Conservation (phyloP, 2,888 invertebrate species). For the Prenolepis imparis region DNA sequence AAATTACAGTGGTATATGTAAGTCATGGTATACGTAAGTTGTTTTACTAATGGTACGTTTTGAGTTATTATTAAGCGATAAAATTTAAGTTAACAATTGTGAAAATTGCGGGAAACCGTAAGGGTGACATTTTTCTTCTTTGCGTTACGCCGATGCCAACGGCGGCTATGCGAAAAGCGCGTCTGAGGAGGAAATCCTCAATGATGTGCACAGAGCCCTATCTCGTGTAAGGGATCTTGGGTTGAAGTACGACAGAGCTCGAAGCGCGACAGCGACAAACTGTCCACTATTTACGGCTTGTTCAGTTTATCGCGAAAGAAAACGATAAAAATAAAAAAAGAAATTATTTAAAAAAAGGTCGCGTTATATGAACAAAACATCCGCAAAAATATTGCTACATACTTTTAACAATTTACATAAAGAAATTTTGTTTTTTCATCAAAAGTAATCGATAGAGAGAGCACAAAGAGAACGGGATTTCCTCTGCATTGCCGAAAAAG, state of each 20-base stretch:
- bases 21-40: conserved; percentile 1
- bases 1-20: conserved; percentile 9
- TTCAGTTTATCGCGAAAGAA: conserved; percentile 54
- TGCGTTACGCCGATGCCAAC: conserved; percentile 41
- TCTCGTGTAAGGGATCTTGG: conserved; percentile 62
- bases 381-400: neutral
- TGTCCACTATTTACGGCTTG: conserved; percentile 64
- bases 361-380: neutral
- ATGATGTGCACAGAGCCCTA: conserved; percentile 64
- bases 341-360: neutral
- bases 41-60: conserved; percentile 17
- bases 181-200: conserved; percentile 65
- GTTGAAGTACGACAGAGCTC: conserved; percentile 60
- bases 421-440: neutral
- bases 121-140: conserved; percentile 47
- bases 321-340: conserved; percentile 10
- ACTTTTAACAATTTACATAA: neutral
- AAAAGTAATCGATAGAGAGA: neutral
- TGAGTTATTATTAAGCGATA: neutral
- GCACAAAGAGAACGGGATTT: neutral
- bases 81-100: conserved; percentile 19
- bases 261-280: conserved; percentile 70
- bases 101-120: conserved; percentile 32
- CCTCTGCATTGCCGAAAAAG: conserved; percentile 19
- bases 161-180: conserved; percentile 21